Percentiles rank a stretch among this genome's conserved stretches.
Evolutionary conservation across 2,113 vertebrate species (phyloP).

Genomic region (Spheniscus mendiculus): DNA sequence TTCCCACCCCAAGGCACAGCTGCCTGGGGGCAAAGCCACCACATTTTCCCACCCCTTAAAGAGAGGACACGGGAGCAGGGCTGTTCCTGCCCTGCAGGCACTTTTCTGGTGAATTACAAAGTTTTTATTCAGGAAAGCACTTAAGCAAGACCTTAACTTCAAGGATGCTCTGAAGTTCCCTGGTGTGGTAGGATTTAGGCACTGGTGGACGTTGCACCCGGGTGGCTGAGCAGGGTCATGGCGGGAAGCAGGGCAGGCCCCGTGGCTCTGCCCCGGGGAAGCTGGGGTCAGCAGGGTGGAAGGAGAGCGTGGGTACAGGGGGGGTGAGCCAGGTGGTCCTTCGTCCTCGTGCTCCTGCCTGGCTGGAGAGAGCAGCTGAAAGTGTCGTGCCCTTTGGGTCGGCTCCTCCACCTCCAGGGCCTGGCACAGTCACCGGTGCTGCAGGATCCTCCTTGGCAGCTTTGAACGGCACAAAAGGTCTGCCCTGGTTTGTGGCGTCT

Average conservation of each 20-base stretch:
- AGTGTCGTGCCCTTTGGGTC: rapidly evolving
- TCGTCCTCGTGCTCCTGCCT: rapidly evolving
- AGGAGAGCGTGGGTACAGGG: neutral
- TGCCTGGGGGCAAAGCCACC: neutral
- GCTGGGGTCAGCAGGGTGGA: neutral
- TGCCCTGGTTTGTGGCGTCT: neutral
- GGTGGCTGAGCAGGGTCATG: neutral
- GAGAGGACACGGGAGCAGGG: neutral
- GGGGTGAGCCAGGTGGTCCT: neutral
- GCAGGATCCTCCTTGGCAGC: neutral
- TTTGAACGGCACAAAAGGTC: rapidly evolving
- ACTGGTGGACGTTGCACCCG: too few relatives aligned
- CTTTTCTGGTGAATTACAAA: neutral
- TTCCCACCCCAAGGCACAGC: neutral
- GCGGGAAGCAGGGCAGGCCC: neutral
- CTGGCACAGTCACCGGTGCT: rapidly evolving
- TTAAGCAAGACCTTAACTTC: neutral
- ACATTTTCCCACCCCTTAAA: neutral
- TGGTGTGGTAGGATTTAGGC: neutral
- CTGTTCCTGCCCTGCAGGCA: neutral
- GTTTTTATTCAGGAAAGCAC: neutral
- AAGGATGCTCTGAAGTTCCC: neutral
- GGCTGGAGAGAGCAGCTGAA: neutral
- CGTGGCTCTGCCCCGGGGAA: neutral
- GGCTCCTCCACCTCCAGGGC: neutral